Percentiles rank a stretch among this genome's conserved stretches.
phyloP scores from a whole-genome alignment of 2,888 invertebrate genomes.

The Beris chalybata region DNA sequence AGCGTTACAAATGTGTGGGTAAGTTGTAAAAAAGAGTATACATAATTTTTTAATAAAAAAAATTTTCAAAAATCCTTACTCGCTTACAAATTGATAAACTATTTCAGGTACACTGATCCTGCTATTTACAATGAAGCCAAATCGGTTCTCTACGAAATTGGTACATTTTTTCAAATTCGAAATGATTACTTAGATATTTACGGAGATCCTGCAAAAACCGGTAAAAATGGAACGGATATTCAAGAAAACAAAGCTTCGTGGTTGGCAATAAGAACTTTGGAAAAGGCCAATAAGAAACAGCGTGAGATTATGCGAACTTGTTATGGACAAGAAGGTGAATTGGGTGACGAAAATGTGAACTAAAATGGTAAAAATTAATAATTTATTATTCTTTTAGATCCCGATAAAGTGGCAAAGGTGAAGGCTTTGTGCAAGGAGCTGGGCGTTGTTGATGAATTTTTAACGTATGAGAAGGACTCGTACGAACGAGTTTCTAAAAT shows the following conservation, averaged over 20 bases:
- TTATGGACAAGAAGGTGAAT: constrained; percentile 20
- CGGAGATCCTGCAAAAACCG: constrained; percentile 1
- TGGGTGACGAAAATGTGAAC: too few species aligned
- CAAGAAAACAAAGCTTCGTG: constrained; percentile 17
- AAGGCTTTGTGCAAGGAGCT: constrained; percentile 1
- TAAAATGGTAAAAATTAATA: too few species aligned
- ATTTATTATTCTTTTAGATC: background rate
- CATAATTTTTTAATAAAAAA: background rate
- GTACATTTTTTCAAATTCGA: constrained; percentile 10
- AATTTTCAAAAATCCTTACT: background rate
- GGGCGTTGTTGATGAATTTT: background rate
- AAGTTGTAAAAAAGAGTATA: background rate
- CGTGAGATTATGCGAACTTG: background rate
- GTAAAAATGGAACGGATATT: constrained; percentile 20
- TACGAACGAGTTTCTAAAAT: constrained; percentile 2
- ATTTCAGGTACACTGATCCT: constrained; percentile 6
- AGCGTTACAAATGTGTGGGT: constrained; percentile 17
- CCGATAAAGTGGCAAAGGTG: constrained; percentile 3
- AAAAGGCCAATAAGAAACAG: background rate
- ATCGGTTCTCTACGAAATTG: constrained; percentile 5
- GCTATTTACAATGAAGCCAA: constrained; percentile 8
- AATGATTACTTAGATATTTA: constrained; percentile 19
- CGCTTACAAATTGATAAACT: too few species aligned
- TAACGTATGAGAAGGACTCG: constrained; percentile 17
- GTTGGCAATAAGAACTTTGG: constrained; percentile 6